Percentiles rank a stretch among this genome's conserved stretches.
Conservation (phyloP, 2,113 vertebrate species). For the Leiothrix lutea region DNA sequence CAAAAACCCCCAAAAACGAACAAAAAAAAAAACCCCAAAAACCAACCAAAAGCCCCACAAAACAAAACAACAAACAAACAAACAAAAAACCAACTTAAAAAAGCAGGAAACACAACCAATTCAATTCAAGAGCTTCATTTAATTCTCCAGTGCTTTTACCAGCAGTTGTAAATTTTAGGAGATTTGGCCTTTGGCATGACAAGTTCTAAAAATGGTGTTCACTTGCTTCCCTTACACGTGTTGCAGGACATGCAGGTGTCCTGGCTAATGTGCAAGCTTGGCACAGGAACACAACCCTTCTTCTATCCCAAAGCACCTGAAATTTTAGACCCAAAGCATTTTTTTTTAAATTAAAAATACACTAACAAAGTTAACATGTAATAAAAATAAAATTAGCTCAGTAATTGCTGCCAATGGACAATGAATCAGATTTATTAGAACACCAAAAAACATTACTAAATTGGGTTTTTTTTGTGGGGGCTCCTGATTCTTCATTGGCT, state of each 20-base stretch:
- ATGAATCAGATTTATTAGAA: background rate
- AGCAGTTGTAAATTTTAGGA: background rate
- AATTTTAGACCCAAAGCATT: background rate
- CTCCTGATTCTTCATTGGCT: background rate
- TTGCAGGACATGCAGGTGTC: background rate
- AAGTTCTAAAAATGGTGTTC: background rate
- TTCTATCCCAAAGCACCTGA: background rate
- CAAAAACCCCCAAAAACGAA: background rate
- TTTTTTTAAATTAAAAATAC: background rate
- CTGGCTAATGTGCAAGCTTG: background rate
- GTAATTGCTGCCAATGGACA: background rate
- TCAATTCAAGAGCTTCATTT: background rate
- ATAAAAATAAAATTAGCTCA: background rate
- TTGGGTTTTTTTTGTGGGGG: background rate
- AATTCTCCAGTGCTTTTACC: background rate
- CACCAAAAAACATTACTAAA: background rate
- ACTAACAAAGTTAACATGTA: background rate
- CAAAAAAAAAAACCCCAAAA: background rate
- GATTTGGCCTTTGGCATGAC: background rate
- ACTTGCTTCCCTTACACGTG: background rate
- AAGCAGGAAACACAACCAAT: background rate
- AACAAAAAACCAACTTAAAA: background rate
- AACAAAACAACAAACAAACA: background rate
- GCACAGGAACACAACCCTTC: background rate
- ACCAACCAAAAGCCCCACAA: background rate